These are phyloP conservation scores for Anomalospiza imberbis DNA, from an alignment of 2,797 vertebrate genomes.

Conservation along the genomic window DNA sequence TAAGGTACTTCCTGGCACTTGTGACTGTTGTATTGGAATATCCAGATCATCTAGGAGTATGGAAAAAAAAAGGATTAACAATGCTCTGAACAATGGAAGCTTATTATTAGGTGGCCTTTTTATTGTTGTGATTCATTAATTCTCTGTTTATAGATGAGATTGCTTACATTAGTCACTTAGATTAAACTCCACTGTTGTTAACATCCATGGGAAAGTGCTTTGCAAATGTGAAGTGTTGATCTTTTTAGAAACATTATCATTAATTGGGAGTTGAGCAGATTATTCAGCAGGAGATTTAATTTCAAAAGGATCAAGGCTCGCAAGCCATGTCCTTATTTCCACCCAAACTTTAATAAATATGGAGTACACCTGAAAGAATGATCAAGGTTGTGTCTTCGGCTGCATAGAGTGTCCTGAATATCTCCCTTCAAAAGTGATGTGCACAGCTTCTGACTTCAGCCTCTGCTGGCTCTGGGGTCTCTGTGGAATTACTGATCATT, in stretches of 20 bases:
- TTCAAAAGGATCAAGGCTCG: not conserved
- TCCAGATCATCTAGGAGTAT: not conserved
- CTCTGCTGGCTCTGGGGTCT: not conserved
- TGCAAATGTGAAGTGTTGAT: not conserved
- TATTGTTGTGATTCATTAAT: not conserved
- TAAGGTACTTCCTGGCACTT: not conserved
- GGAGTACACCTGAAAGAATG: accelerated
- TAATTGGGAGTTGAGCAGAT: not conserved
- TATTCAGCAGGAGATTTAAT: not conserved
- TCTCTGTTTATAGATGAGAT: not conserved
- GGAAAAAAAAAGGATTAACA: not conserved
- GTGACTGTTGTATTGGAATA: not conserved
- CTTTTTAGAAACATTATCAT: not conserved
- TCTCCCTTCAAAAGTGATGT: not conserved
- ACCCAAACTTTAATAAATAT: not conserved
- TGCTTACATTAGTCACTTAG: not conserved
- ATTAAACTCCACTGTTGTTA: not conserved
- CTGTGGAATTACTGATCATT: not conserved
- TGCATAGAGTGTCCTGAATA: not conserved
- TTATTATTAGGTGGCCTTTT: not conserved
- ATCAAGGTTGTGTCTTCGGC: not conserved
- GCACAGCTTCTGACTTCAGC: not conserved
- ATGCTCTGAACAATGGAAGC: not conserved
- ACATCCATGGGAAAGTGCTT: not conserved
- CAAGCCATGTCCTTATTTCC: not conserved